A percentile compares a stretch with the other conserved stretches of the same genome.
Evolutionary conservation across 2,888 invertebrate species (phyloP).

Genomic region (Drosophila yooni): DNA sequence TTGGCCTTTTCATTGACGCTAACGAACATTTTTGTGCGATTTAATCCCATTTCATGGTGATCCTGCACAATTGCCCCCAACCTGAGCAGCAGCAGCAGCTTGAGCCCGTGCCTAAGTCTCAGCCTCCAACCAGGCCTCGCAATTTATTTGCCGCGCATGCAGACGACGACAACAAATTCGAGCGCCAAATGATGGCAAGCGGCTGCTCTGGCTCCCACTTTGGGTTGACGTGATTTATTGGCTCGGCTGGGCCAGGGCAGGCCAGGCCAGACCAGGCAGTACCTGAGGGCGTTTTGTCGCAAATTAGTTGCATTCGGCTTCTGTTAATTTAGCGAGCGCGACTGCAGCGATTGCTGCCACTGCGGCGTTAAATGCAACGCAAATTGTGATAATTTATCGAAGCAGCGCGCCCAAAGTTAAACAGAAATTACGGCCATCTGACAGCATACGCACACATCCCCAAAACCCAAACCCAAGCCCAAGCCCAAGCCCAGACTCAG

Average conservation of each 20-base stretch:
- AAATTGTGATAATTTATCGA: constrained; percentile 81
- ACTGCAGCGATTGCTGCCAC: constrained; percentile 31
- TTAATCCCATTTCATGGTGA: constrained; percentile 85
- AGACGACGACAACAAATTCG: constrained; percentile 78
- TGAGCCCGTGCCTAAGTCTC: constrained; percentile 46
- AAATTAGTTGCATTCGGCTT: constrained; percentile 81
- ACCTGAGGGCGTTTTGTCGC: constrained; percentile 82
- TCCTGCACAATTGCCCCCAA: constrained; percentile 70
- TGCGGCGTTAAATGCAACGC: constrained; percentile 77
- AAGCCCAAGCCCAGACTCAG: constrained; percentile 4
- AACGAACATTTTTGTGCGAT: constrained; percentile 83
- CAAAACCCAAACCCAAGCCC: background rate
- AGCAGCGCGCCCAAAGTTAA: constrained; percentile 70
- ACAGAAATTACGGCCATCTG: constrained; percentile 75
- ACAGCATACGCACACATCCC: constrained; percentile 51
- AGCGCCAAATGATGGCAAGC: constrained; percentile 80
- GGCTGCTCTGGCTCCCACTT: constrained; percentile 69
- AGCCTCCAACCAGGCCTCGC: constrained; percentile 48
- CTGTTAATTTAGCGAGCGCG: constrained; percentile 75
- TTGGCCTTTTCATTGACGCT: constrained; percentile 80
- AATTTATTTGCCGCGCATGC: constrained; percentile 79
- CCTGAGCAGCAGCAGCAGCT: constrained; percentile 14
- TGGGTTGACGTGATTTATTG: constrained; percentile 79
- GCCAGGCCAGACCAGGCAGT: constrained; percentile 50
- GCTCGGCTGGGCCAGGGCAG: constrained; percentile 43